These are phyloP conservation scores for Porites lobata DNA, from an alignment of 92 coral and sea anemone species.

Conservation along the genomic window DNA sequence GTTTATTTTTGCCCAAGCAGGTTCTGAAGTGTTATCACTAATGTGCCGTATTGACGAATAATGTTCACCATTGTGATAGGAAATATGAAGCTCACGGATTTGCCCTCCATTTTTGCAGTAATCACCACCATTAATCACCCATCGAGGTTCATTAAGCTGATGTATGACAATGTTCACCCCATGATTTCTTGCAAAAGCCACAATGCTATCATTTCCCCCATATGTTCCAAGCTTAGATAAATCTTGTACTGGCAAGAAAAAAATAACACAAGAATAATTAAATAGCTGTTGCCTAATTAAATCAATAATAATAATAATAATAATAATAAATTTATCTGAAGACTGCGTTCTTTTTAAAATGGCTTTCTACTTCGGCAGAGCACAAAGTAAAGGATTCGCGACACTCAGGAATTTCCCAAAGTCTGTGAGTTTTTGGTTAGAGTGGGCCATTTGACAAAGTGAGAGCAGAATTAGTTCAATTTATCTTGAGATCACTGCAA, in stretches of 20 bases:
- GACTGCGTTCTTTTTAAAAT: too few species aligned
- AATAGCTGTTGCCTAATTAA: too few species aligned
- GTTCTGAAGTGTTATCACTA: slow-evolving; percentile 84
- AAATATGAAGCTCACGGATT: slow-evolving; percentile 81
- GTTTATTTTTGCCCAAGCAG: slow-evolving; percentile 88
- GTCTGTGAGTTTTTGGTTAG: too few species aligned
- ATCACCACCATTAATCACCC: slow-evolving; percentile 91
- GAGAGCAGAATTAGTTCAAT: too few species aligned
- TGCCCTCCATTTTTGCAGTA: slow-evolving; percentile 68
- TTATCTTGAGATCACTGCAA: too few species aligned
- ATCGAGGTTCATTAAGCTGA: slow-evolving; percentile 95
- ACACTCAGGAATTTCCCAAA: too few species aligned
- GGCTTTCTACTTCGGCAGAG: too few species aligned
- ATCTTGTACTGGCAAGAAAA: slow-evolving; percentile 72
- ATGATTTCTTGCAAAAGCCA: slow-evolving; percentile 94
- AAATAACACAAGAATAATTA: background rate
- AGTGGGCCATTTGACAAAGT: too few species aligned
- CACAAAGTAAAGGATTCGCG: too few species aligned
- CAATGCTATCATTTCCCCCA: slow-evolving; percentile 98
- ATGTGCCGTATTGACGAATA: slow-evolving; percentile 91
- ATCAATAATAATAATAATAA: too few species aligned
- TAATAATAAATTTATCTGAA: too few species aligned
- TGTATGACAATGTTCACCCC: slow-evolving; percentile 93
- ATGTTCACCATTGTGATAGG: slow-evolving; percentile 98
- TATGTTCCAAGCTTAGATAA: slow-evolving; percentile 86